Evolutionary conservation across 2,888 invertebrate genomes (phyloP).

Genomic region (Torymus texanus): DNA sequence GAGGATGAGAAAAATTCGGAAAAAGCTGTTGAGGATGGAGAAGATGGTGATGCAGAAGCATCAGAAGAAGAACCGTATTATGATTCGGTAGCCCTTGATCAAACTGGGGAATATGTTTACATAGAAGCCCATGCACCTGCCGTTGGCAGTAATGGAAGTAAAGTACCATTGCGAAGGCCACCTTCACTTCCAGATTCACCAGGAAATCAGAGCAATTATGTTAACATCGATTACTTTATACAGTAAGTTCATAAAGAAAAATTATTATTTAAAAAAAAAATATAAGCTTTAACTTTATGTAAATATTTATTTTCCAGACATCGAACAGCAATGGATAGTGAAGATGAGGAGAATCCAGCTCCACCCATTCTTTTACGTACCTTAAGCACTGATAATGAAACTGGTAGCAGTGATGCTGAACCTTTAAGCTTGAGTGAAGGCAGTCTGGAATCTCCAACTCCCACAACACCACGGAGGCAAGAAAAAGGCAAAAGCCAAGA

Average conservation of each 20-base stretch:
- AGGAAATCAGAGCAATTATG: slow-evolving; percentile 89
- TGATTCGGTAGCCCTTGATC: slow-evolving; percentile 77
- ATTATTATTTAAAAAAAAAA: background rate
- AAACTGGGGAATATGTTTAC: slow-evolving; percentile 84
- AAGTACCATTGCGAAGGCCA: slow-evolving; percentile 70
- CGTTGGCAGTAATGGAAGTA: slow-evolving; percentile 67
- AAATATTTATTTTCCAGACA: slow-evolving; percentile 63
- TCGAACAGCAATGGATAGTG: slow-evolving; percentile 72
- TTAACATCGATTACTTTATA: slow-evolving; percentile 94
- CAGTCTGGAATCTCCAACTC: slow-evolving; percentile 73
- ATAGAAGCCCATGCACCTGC: slow-evolving; percentile 81
- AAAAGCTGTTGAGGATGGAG: slow-evolving; percentile 72
- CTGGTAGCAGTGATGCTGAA: slow-evolving; percentile 74
- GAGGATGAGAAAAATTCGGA: slow-evolving; percentile 73
- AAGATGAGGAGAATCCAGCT: slow-evolving; percentile 73
- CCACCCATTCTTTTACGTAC: slow-evolving; percentile 72
- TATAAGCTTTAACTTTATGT: background rate
- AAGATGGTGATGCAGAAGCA: slow-evolving; percentile 73
- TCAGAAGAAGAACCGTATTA: slow-evolving; percentile 77
- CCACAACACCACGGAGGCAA: slow-evolving; percentile 72
- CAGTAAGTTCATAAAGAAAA: slow-evolving; percentile 78
- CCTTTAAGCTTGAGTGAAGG: slow-evolving; percentile 73
- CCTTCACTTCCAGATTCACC: slow-evolving; percentile 84
- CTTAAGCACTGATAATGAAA: slow-evolving; percentile 73
- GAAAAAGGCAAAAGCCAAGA: slow-evolving; percentile 80